These are phyloP conservation scores for Columba janthina DNA, from an alignment of 2,113 vertebrate genomes.

Conservation along the genomic window DNA sequence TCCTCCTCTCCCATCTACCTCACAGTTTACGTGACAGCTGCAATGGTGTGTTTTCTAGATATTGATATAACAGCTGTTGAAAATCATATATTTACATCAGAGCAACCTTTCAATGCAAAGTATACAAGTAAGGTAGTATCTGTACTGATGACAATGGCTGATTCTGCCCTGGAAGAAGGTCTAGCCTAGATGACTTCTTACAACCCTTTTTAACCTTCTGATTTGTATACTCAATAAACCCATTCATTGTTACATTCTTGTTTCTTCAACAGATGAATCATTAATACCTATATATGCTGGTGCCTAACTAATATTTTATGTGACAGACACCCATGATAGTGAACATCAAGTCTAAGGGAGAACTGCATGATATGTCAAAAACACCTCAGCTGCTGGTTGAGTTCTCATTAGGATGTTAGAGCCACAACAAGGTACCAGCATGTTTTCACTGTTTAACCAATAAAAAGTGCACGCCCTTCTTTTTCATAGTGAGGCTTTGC, in stretches of 20 bases:
- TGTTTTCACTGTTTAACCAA: background rate
- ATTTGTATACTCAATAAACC: background rate
- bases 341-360: background rate
- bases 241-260: background rate
- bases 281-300: background rate
- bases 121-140: background rate
- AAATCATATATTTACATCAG: background rate
- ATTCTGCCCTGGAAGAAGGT: background rate
- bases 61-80: background rate
- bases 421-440: background rate
- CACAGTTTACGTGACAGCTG: background rate
- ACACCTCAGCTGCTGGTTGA: background rate
- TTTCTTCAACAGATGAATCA: background rate
- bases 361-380: background rate
- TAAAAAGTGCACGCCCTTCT: background rate
- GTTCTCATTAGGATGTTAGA: background rate
- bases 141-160: background rate
- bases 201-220: background rate
- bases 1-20: background rate
- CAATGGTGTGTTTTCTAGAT: background rate
- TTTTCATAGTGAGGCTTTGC: background rate
- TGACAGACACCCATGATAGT: background rate
- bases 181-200: background rate
- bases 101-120: background rate
- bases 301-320: background rate